A percentile compares a stretch with the other conserved stretches of the same genome.
Evolutionary conservation across 1,140 invertebrate species (phyloP).

Genomic region (Bombus sibiricus): DNA sequence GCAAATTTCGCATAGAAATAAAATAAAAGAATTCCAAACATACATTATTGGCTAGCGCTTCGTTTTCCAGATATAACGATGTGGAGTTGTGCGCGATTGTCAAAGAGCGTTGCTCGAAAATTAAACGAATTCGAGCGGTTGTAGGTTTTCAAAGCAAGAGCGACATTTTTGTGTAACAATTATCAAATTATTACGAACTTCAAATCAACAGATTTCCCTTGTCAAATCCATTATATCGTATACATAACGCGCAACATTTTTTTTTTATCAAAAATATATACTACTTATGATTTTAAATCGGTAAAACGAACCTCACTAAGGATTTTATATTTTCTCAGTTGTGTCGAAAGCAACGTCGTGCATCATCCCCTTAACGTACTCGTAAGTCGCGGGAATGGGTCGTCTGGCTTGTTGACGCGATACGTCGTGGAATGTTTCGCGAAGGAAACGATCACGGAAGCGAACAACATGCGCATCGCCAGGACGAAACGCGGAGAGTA

Average conservation of each 20-base stretch:
- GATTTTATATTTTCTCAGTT: too few species aligned
- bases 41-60: background rate
- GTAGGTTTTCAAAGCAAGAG: background rate
- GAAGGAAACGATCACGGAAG: constrained; percentile 5
- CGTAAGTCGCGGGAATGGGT: background rate
- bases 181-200: background rate
- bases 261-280: too few species aligned
- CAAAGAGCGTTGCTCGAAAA: background rate
- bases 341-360: too few species aligned
- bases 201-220: background rate
- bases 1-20: background rate
- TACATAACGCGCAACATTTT: background rate
- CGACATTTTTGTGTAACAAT: background rate
- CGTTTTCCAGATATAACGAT: background rate
- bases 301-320: too few species aligned
- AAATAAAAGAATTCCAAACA: background rate
- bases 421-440: constrained; percentile 34
- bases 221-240: background rate
- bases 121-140: background rate
- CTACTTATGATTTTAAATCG: too few species aligned
- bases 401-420: constrained; percentile 19
- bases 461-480: background rate
- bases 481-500: background rate
- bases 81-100: background rate
- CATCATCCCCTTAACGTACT: too few species aligned